A percentile compares a stretch with the other conserved stretches of the same genome.
Conservation (phyloP, 1,140 invertebrate genomes). For the Micrasema longulum region DNA sequence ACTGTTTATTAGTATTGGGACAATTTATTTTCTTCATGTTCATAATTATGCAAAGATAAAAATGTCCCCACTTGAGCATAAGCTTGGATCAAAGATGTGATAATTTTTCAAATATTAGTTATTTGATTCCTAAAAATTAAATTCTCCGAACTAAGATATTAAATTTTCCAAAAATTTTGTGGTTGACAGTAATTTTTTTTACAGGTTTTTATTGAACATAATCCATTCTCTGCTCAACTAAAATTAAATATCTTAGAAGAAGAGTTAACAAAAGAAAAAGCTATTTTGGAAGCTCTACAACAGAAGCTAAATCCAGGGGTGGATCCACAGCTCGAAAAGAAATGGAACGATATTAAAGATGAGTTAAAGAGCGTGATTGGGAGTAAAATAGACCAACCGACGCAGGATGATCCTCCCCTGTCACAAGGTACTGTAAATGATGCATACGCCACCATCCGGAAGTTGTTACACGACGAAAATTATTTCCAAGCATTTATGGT, state of each 20-base stretch:
- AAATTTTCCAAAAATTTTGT: no score
- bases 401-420: constrained; percentile 63
- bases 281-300: constrained; percentile 72
- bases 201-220: constrained; percentile 77
- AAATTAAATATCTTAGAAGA: constrained; percentile 71
- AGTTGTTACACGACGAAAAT: constrained; percentile 59
- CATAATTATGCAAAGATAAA: no score
- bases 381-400: constrained; percentile 61
- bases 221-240: constrained; percentile 78
- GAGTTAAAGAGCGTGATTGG: constrained; percentile 60
- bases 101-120: no score
- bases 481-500: constrained; percentile 65
- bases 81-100: no score
- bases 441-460: constrained; percentile 62
- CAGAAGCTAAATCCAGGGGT: constrained; percentile 63
- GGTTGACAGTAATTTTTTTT: no score
- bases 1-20: no score
- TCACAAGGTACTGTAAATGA: constrained; percentile 63
- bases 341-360: constrained; percentile 64
- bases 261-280: constrained; percentile 69
- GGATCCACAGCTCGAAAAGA: constrained; percentile 60
- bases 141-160: no score
- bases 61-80: no score
- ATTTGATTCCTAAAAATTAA: no score
- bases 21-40: no score